Base-by-base conservation (phyloP, 2,797 vertebrate species). In the Pogonophryne albipinna region DNA sequence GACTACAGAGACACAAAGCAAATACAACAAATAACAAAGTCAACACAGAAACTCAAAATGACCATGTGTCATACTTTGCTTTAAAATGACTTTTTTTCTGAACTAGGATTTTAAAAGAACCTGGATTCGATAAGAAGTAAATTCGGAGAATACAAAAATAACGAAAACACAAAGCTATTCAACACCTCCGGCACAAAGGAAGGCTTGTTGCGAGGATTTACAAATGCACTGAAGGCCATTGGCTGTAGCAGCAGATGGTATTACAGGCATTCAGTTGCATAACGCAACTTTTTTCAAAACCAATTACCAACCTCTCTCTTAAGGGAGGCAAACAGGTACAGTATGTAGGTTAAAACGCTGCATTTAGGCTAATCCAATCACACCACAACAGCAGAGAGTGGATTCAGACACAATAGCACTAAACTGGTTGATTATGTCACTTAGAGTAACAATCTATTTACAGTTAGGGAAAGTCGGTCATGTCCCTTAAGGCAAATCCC, bases 401-500 rank as follows among this genome's bases (percentile, higher is more conserved):
- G 19, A 59, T 23, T 20, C n/a, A 50, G 16, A 7, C 47, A 50
- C 27, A 58, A 45, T 47, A 14, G 19, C 2, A 12, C 56, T 10
- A 56, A 65, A 50, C 15, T 10, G n/a, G 38, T 38, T 55, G 3
- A 31, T 70, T 27, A 47, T 3, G 17, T 4, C 34, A 45, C 13
- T 70, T 60, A 44, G 3, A 45, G 41, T 10, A 47, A 19, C 23
- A 13, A 58, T 46, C 51, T 16, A 55, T 41, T 56, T 20, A 44
- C 4, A 23, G 10, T 20, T 49, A 17, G 44, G 12, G 51, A 10
- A 31, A 47, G 42, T 23, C 6, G 3, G 16, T 19, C 55, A 16
- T 51, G 27, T 13, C 10, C 6, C 11, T 15, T n/a, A 71, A 55
- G 31, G 19, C 41, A 19, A 49, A 64, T 70, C n/a, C 58, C 73